Evolutionary conservation across 2,113 vertebrate species (phyloP).

Genomic region (Pygoscelis antarcticus): DNA sequence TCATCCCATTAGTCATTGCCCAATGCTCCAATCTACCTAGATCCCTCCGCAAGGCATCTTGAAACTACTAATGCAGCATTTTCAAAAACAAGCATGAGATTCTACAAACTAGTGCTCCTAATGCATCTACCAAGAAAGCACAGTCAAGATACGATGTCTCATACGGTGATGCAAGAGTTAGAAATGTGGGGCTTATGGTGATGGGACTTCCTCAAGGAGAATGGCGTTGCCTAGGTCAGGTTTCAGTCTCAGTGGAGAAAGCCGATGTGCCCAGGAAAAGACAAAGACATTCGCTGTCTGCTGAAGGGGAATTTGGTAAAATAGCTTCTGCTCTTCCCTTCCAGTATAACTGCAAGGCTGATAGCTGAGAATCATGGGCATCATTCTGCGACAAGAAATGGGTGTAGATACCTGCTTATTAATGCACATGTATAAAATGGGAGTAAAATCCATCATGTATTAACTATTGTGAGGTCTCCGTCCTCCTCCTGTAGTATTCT

Average conservation of each 20-base stretch:
- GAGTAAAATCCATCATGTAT: neutral
- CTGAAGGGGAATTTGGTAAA: neutral
- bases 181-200: neutral
- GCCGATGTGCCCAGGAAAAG: neutral
- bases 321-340: neutral
- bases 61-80: neutral
- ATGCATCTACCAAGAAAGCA: neutral
- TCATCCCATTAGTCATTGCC: neutral
- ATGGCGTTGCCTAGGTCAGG: neutral
- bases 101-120: neutral
- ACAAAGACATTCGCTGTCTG: neutral
- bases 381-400: neutral
- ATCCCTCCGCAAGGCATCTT: neutral
- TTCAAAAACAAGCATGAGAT: neutral
- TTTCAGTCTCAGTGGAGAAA: neutral
- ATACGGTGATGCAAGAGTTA: neutral
- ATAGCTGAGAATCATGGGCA: neutral
- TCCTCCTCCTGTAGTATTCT: neutral
- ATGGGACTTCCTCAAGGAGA: neutral
- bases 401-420: neutral
- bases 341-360: neutral
- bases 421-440: neutral
- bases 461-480: neutral
- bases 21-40: neutral
- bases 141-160: neutral